Conservation (phyloP, 2,888 invertebrate species). For the Noctuana brunneofusca region DNA sequence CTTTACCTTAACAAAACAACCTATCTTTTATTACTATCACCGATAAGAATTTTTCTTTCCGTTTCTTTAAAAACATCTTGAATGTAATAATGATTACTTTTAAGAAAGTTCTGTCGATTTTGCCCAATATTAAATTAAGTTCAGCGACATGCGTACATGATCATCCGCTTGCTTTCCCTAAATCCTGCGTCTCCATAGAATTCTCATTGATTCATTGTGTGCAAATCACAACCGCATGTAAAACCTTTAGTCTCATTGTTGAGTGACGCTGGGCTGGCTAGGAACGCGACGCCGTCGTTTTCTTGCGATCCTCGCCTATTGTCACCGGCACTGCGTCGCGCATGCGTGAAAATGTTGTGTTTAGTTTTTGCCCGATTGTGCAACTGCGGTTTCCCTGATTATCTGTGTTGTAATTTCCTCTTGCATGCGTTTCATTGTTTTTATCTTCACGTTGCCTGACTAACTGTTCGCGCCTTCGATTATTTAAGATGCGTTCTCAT, state of each 20-base stretch:
- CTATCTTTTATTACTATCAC: too few species aligned
- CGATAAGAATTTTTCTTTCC: too few species aligned
- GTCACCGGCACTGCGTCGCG: constrained; percentile 22
- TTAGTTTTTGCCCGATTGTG: constrained; percentile 30
- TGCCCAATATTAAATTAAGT: background rate
- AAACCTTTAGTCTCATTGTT: constrained; percentile 52
- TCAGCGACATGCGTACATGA: background rate
- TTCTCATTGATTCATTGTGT: constrained; percentile 36
- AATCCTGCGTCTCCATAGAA: constrained; percentile 24
- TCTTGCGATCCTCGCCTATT: constrained; percentile 25
- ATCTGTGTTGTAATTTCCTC: constrained; percentile 32
- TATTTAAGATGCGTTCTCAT: background rate
- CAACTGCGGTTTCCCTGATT: constrained; percentile 30
- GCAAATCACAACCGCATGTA: constrained; percentile 44
- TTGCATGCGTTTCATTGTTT: constrained; percentile 23
- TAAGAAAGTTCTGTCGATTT: background rate
- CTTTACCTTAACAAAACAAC: too few species aligned
- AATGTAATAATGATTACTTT: too few species aligned
- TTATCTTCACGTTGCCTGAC: constrained; percentile 6
- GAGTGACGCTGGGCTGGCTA: constrained; percentile 20
- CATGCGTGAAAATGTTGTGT: constrained; percentile 31
- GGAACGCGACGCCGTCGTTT: constrained; percentile 14
- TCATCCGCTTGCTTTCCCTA: constrained; percentile 28
- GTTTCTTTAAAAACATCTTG: background rate
- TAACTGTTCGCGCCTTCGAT: background rate